Evolutionary conservation across 2,888 invertebrate genomes (phyloP).

Genomic region (Neria commutata): DNA sequence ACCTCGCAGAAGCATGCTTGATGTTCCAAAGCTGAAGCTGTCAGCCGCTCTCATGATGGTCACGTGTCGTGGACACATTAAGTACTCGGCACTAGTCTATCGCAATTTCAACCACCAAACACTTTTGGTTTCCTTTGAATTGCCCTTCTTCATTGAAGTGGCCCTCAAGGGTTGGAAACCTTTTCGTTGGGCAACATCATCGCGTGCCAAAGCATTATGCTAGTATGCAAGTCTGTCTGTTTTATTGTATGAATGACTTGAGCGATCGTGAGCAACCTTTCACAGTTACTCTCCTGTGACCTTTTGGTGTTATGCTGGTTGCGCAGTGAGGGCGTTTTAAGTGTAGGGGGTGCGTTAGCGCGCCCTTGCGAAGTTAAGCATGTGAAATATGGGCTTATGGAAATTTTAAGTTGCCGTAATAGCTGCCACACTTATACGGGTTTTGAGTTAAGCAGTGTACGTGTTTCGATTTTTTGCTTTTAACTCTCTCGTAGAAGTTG

Average conservation of each 20-base stretch:
- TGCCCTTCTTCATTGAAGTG: background rate
- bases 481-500: no score
- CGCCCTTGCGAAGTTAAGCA: constrained; percentile 8
- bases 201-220: constrained; percentile 3
- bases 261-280: constrained; percentile 14
- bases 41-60: constrained; percentile 52
- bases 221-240: no score
- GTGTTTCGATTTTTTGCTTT: no score
- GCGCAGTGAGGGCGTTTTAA: constrained; percentile 13
- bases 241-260: background rate
- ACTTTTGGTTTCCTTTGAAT: no score
- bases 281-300: constrained; percentile 32
- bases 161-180: background rate
- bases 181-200: background rate
- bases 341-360: constrained; percentile 13
- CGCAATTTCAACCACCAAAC: constrained; percentile 10
- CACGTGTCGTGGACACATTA: constrained; percentile 34
- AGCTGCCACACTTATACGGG: background rate
- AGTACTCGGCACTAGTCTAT: background rate
- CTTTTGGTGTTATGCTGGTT: constrained; percentile 52
- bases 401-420: background rate
- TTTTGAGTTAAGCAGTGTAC: background rate
- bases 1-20: no score
- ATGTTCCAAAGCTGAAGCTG: constrained; percentile 26
- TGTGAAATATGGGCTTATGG: constrained; percentile 22